Conservation (phyloP, 2,888 invertebrate species). For the Pseudococcus jackbeardsleyi region DNA sequence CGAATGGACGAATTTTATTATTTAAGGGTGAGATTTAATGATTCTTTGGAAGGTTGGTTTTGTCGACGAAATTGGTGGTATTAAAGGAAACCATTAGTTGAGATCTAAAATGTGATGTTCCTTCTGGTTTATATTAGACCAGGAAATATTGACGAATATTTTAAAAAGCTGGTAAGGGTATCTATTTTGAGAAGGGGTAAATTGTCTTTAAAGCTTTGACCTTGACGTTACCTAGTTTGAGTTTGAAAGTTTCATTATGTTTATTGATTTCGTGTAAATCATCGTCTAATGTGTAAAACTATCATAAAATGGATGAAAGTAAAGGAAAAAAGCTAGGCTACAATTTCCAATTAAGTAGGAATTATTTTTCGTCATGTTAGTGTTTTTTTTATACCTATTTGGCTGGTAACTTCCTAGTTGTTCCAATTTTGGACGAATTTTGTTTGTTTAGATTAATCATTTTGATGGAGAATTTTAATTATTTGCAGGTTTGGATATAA, state of each 20-base stretch:
- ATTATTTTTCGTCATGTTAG: background rate
- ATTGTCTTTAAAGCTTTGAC: background rate
- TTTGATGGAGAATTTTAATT: no score
- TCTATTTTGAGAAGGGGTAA: background rate
- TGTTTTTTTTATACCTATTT: background rate
- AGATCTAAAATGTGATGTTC: background rate
- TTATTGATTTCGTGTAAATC: conserved; percentile 10
- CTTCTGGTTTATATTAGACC: background rate
- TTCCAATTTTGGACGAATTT: background rate
- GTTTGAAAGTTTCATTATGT: background rate
- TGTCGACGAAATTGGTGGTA: background rate
- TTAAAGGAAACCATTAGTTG: background rate
- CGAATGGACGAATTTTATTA: background rate
- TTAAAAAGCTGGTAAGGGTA: background rate
- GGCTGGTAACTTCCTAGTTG: background rate
- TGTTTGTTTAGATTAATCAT: background rate
- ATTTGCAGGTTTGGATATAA: no score
- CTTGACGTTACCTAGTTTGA: background rate
- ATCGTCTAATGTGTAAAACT: background rate
- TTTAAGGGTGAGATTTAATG: background rate
- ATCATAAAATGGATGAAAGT: background rate
- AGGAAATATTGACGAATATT: background rate
- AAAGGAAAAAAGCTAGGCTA: background rate
- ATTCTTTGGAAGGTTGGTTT: background rate
- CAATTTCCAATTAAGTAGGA: background rate